Percentiles rank a stretch among this genome's conserved stretches.
Conservation (phyloP, 1,140 invertebrate species). For the Drosophila persimilis region DNA sequence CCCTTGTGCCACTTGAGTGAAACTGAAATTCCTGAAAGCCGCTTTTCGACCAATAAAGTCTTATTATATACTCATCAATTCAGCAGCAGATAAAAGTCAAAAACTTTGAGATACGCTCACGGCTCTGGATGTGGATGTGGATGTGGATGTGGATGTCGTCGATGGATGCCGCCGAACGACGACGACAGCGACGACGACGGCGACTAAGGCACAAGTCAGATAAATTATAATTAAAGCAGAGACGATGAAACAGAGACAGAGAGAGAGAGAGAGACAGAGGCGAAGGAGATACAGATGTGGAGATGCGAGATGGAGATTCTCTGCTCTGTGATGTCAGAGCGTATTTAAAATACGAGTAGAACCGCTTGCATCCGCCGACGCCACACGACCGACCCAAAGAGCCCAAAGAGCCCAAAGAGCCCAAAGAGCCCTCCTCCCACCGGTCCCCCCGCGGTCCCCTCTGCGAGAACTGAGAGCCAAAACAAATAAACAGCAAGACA, state of each 20-base stretch:
- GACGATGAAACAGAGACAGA: conserved; percentile 53
- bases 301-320: conserved; percentile 20
- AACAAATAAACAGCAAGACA: conserved; percentile 46
- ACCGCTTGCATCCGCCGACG: conserved; percentile 71
- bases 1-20: conserved; percentile 40
- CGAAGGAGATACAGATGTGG: conserved; percentile 4
- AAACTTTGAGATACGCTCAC: conserved; percentile 78
- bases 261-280: conserved; percentile 1
- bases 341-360: conserved; percentile 81
- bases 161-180: conserved; percentile 16
- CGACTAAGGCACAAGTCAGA: conserved; percentile 71
- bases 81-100: conserved; percentile 81
- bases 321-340: conserved; percentile 71
- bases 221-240: conserved; percentile 82
- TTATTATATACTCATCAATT: conserved; percentile 82
- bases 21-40: conserved; percentile 57
- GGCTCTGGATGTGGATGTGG: conserved; percentile 26
- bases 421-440: conserved; percentile 30
- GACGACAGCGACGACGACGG: background rate
- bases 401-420: conserved; percentile 50
- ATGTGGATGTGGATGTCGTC: conserved; percentile 40
- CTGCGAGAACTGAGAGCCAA: conserved; percentile 35
- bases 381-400: conserved; percentile 68
- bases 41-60: conserved; percentile 79
- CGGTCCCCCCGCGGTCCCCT: too few species aligned